Evolutionary conservation across 2,113 vertebrate species (phyloP).

Genomic region (Natator depressus): DNA sequence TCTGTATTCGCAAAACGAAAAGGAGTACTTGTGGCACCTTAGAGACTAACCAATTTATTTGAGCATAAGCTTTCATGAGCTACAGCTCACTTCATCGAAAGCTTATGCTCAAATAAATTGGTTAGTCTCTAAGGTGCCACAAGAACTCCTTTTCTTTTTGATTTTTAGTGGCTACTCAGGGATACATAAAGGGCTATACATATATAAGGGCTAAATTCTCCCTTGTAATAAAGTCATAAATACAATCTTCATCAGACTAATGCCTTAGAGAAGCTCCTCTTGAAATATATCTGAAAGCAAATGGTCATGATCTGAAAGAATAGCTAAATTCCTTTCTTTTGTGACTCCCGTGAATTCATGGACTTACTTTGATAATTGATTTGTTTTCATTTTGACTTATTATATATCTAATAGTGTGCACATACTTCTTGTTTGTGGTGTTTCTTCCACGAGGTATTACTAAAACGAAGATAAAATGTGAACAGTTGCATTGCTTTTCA

Average conservation of each 20-base stretch:
- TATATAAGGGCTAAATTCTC: not conserved
- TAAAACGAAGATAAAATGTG: not conserved
- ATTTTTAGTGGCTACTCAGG: not conserved
- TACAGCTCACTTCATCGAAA: too few relatives aligned
- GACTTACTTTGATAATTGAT: not conserved
- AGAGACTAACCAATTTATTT: too few relatives aligned
- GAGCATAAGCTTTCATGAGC: too few relatives aligned
- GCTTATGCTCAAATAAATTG: too few relatives aligned
- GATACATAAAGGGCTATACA: not conserved
- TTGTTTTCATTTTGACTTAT: not conserved
- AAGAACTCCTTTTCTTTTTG: not conserved
- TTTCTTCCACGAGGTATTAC: not conserved
- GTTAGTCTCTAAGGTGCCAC: too few relatives aligned
- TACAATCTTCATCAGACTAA: not conserved
- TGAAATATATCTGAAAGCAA: not conserved
- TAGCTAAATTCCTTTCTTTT: not conserved
- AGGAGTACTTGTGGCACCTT: too few relatives aligned
- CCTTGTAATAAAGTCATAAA: not conserved
- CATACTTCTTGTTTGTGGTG: not conserved
- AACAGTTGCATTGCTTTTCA: rapidly evolving
- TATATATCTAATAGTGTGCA: rapidly evolving
- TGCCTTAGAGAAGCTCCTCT: not conserved
- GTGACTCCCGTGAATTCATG: not conserved
- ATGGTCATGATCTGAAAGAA: too few relatives aligned
- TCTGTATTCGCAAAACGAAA: too few relatives aligned